Base-by-base conservation (phyloP, 2,113 vertebrate species). In the Pelecanus crispus region DNA sequence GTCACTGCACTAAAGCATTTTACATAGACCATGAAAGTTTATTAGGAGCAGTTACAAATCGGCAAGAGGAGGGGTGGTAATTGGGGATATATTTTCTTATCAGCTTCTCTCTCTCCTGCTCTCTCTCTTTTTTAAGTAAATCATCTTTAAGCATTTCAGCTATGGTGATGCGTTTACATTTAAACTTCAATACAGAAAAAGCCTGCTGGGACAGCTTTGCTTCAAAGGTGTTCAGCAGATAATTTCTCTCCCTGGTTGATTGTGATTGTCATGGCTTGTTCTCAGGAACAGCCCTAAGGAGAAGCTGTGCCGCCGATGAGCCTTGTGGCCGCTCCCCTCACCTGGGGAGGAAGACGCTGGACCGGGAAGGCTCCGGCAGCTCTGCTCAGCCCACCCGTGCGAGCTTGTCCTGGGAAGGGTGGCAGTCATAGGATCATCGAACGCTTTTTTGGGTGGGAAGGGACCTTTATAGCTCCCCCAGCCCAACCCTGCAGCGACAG, bases 21-120 rank as follows among this genome's bases (percentile, higher is more conserved):
- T 97, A 97, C 80, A 66, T 90, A 97, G 96, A 97, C 97, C 97
- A 95, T 98, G 98, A 97, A 98, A 97, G 97, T 98, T 98, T 98
- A 97, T 98, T 98, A 98, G 98, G 95, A 98, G 97, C 95, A 95
- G 95, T 97, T 97, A 96, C 92, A 96, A 95, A 95, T 94, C 34
- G 10, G 82, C 90, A 95, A 56, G 91, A 92, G 22, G 38, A 91
- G 96, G 84, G 75, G 86, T 80, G 94, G 96, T 92, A 97, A 67
- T 77, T 85, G 84, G 92, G 80, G 86, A 94, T 93, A 90, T 80
- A 90, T 96, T 97, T 98, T 82, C 94, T 92, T 95, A 93, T 96
- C 94, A 92, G 94, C 81, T 96, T 71, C 77, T 86, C 88, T 95
- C 92, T 86, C 71, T 84, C 81, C 81, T 58, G 36, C 78, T 94